Conservation (phyloP, 2,888 invertebrate genomes). For the Oasisia sp. region DNA sequence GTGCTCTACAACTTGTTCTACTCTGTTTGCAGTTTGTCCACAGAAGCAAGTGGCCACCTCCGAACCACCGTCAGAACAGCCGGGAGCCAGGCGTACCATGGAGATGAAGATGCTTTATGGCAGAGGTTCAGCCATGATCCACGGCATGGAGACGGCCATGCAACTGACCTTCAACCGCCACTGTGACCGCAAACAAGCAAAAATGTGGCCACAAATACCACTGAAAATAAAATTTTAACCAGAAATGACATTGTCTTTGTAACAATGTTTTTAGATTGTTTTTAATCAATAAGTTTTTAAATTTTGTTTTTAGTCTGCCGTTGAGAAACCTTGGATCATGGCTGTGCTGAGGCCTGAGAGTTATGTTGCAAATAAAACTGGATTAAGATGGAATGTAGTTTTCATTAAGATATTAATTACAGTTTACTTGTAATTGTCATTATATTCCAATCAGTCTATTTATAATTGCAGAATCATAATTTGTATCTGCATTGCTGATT, state of each 20-base stretch:
- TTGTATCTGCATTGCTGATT: neutral
- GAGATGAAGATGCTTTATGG: slow-evolving; percentile 72
- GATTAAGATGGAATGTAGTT: neutral
- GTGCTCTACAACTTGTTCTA: neutral
- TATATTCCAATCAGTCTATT: neutral
- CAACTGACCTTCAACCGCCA: slow-evolving; percentile 75
- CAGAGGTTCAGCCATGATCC: slow-evolving; percentile 73
- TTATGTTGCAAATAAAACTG: neutral
- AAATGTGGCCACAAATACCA: slow-evolving; percentile 80
- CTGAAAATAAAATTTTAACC: slow-evolving; percentile 66
- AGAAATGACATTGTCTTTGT: neutral
- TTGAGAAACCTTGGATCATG: neutral
- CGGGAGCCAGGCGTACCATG: slow-evolving; percentile 55
- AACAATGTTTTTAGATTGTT: neutral
- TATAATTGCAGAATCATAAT: neutral
- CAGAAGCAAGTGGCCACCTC: slow-evolving; percentile 38
- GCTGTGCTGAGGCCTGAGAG: neutral
- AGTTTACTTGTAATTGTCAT: neutral
- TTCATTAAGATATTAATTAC: neutral
- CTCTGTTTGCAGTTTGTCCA: neutral
- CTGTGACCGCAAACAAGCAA: slow-evolving; percentile 73
- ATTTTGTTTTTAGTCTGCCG: neutral
- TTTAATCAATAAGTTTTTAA: neutral
- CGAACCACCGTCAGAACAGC: slow-evolving; percentile 57
- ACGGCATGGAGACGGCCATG: slow-evolving; percentile 79